phyloP scores from a whole-genome alignment of 2,888 invertebrate species.

The Dascillus cervinus region DNA sequence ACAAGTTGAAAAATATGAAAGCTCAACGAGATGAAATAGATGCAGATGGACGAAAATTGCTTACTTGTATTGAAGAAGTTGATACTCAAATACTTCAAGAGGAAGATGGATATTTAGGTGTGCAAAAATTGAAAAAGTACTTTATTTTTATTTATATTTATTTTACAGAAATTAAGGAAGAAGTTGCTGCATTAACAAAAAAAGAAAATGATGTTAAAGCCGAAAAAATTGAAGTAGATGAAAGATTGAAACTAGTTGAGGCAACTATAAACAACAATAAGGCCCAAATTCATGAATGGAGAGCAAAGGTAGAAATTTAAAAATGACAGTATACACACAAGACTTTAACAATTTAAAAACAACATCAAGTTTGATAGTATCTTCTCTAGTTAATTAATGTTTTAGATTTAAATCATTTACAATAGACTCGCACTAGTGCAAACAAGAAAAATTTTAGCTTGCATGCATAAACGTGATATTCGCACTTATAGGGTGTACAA shows the following conservation, averaged over 20 bases:
- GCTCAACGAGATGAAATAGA: conserved; percentile 53
- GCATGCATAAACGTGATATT: too few species aligned
- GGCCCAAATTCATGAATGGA: conserved; percentile 50
- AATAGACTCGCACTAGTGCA: too few species aligned
- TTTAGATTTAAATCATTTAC: too few species aligned
- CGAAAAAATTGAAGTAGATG: conserved; percentile 66
- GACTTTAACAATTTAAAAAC: too few species aligned
- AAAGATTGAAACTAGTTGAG: conserved; percentile 55
- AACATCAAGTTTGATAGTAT: too few species aligned
- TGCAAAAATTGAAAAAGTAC: conserved; percentile 8
- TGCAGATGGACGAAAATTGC: conserved; percentile 46
- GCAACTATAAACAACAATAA: conserved; percentile 51
- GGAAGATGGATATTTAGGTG: conserved; percentile 48
- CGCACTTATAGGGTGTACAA: too few species aligned
- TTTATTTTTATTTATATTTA: conserved; percentile 4
- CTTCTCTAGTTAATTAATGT: too few species aligned
- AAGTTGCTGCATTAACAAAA: conserved; percentile 53
- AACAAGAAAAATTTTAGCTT: too few species aligned
- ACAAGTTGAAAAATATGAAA: conserved; percentile 52
- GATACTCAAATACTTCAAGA: conserved; percentile 51
- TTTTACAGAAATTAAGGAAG: conserved; percentile 49
- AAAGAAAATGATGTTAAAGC: conserved; percentile 62
- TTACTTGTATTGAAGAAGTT: conserved; percentile 51
- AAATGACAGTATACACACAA: neutral
- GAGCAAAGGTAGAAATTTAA: conserved; percentile 42